phyloP scores from a whole-genome alignment of 2,113 vertebrate species.

The Amazona guildingii region DNA sequence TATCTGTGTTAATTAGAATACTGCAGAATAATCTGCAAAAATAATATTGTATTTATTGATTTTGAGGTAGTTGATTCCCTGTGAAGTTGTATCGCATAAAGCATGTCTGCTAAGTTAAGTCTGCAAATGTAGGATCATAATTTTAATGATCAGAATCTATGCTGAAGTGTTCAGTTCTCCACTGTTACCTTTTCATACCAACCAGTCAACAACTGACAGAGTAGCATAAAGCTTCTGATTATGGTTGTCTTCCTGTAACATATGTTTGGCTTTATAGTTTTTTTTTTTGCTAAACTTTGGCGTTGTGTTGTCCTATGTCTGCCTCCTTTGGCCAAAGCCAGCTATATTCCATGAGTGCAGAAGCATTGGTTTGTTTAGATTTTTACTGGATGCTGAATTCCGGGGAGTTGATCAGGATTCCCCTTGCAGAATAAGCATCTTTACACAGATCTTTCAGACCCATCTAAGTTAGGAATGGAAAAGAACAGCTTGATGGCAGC shows the following conservation, averaged over 20 bases:
- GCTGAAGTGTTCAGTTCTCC: not conserved
- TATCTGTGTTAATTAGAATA: not conserved
- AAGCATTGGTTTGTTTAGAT: not conserved
- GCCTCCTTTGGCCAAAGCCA: not conserved
- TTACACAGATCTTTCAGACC: not conserved
- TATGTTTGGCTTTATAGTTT: not conserved
- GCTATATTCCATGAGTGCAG: not conserved
- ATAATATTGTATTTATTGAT: not conserved
- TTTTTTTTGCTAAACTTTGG: not conserved
- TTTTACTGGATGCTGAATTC: not conserved
- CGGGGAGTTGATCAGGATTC: not conserved
- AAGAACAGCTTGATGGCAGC: not conserved
- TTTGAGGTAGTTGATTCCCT: not conserved
- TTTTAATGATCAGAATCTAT: not conserved
- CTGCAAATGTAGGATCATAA: not conserved
- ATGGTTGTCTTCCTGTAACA: not conserved
- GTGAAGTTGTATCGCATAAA: not conserved
- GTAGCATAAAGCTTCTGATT: not conserved
- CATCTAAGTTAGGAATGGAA: not conserved
- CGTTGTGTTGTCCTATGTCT: not conserved
- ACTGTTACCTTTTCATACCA: not conserved
- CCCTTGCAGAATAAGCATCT: not conserved
- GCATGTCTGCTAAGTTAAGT: not conserved
- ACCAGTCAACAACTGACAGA: not conserved
- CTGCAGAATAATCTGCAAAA: not conserved